phyloP scores from a whole-genome alignment of 2,113 vertebrate species.

The Nibea albiflora region DNA sequence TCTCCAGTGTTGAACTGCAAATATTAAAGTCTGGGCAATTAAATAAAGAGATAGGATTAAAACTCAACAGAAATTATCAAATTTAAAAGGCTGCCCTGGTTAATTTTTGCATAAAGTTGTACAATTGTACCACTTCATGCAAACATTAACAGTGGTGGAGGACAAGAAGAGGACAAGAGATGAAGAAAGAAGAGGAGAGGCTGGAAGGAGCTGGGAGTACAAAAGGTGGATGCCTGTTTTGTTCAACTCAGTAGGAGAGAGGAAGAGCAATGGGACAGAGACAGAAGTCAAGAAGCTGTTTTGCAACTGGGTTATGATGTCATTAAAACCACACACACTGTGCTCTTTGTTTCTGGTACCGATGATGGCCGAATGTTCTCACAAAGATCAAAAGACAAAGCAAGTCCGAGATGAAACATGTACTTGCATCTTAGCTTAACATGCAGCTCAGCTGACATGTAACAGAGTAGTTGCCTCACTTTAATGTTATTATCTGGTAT shows the following conservation, averaged over 20 bases:
- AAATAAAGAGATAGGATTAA: no score
- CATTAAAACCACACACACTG: constrained; percentile 6
- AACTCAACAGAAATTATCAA: background rate
- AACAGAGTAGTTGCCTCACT: background rate
- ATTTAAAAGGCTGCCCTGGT: background rate
- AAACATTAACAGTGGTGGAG: constrained; percentile 1
- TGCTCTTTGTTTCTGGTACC: background rate
- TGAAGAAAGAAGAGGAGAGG: constrained; percentile 9
- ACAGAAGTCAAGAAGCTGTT: constrained; percentile 4
- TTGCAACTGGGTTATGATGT: constrained; percentile 6
- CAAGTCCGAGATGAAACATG: background rate
- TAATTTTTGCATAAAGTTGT: background rate
- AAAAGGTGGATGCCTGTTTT: constrained; percentile 33
- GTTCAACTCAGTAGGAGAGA: constrained; percentile 13
- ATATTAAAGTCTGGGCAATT: background rate
- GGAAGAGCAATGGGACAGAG: background rate
- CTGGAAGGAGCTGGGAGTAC: background rate
- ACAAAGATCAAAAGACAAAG: background rate
- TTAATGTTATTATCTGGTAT: background rate
- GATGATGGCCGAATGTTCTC: background rate
- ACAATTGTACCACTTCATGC: background rate
- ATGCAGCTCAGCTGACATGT: no score
- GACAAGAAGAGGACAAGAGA: constrained; percentile 1
- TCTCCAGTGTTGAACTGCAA: background rate
- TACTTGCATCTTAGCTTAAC: background rate